Evolutionary conservation across 2,113 vertebrate species (phyloP), one percentile per base, ranked within the genome.

Genomic region (Dolichotis patagonum): DNA sequence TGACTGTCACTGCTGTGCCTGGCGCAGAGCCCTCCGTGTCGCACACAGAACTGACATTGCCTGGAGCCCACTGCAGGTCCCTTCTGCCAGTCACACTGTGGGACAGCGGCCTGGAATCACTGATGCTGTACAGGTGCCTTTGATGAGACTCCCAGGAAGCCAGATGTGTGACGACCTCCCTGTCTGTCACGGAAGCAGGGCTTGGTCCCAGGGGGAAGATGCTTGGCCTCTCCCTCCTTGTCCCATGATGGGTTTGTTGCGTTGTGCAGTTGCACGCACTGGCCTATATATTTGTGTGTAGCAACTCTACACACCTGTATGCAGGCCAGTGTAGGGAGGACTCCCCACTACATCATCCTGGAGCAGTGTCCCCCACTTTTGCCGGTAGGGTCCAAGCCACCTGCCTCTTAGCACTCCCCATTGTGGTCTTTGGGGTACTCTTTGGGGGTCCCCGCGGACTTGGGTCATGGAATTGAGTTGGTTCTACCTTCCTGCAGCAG

Each of bases 1-100:
- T 38, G 24, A 7, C 32, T 22, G 26, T 26, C 43, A 20, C 43
- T 0, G 0, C 30, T n/a, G 38, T 6, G 30, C n/a, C 3, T 12
- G 11, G 22, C 4, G 24, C 13, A 13, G 65, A 46, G 58, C n/a
- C 84, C 77, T 43, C 7, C 8, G 11, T 24, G 13, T 54, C 4
- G 13, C 19, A 28, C 26, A 26, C 73, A 30, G 5, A 46, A 13
- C 77, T 14, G 54, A 43, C 10, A n/a, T 22, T 60, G 38, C 67
- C 46, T 12, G 5, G 58, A 35, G 32, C 41, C 12, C 28, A 56
- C 20, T 20, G 16, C 60, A 16, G 41, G 73, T 28, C 24, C 73
- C 73, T 28, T 43, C 24, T 77, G 24, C n/a, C 69, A 46, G 35
- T 69, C 41, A 46, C 26, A 7, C 24, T 77, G 41, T 46, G 41